These are phyloP conservation scores for Epirrita christyi DNA, from an alignment of 2,888 invertebrate genomes.

Conservation along the genomic window DNA sequence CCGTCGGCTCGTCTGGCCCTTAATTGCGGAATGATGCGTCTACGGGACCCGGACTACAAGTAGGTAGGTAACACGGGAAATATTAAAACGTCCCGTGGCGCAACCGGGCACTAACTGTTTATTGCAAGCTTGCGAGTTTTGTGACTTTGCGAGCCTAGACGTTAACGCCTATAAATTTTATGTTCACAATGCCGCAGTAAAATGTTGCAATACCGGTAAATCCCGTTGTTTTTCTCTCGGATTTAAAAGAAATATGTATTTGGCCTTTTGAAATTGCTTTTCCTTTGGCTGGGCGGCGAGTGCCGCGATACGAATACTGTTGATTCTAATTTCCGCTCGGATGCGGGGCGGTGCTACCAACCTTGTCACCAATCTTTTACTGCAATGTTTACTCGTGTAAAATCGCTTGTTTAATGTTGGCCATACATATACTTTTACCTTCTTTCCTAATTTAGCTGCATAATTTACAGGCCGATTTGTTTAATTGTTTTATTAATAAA, in stretches of 20 bases:
- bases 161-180: constrained; percentile 80
- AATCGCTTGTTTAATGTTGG: constrained; percentile 24
- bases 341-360: constrained; percentile 45
- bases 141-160: constrained; percentile 62
- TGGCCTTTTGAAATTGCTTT: constrained; percentile 49
- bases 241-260: constrained; percentile 62
- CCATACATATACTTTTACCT: constrained; percentile 10
- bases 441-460: constrained; percentile 7
- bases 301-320: constrained; percentile 42
- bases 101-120: constrained; percentile 70
- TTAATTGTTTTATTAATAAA: too few species aligned
- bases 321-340: constrained; percentile 69
- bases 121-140: constrained; percentile 64
- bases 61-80: constrained; percentile 48
- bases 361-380: constrained; percentile 33
- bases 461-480: constrained; percentile 1
- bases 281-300: constrained; percentile 38
- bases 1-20: constrained; percentile 71
- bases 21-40: constrained; percentile 72
- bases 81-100: constrained; percentile 68
- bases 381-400: constrained; percentile 29
- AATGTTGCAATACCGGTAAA: constrained; percentile 77
- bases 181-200: constrained; percentile 74
- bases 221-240: constrained; percentile 65
- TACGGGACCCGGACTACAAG: constrained; percentile 38